Percentiles rank a stretch among this genome's conserved stretches.
These are phyloP conservation scores for Lumbricus terrestris DNA, from an alignment of 2,888 invertebrate species.

Conservation along the genomic window DNA sequence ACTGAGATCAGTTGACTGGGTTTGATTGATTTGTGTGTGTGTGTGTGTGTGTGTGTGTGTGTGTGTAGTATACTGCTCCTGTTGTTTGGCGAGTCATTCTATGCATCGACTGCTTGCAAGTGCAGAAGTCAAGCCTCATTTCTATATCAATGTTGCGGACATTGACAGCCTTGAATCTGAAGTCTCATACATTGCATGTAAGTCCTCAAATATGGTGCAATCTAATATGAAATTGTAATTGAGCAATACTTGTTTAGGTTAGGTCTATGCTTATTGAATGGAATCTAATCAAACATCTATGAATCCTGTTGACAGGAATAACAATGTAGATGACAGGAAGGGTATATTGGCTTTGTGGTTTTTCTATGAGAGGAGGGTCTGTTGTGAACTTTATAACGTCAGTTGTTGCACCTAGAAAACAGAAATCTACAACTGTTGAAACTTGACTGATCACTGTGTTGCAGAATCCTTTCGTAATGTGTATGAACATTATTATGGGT, in stretches of 20 bases:
- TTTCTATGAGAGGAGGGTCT: not conserved
- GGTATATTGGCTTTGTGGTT: not conserved
- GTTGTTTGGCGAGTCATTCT: constrained; percentile 56
- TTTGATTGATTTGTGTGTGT: not conserved
- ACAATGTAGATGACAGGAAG: not conserved
- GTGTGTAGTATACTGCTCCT: constrained; percentile 58
- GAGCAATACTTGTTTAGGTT: not conserved
- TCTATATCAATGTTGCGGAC: constrained; percentile 61
- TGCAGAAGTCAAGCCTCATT: constrained; percentile 52
- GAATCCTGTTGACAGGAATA: not conserved
- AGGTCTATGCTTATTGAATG: not conserved
- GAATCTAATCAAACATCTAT: not conserved
- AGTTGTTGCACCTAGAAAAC: not conserved
- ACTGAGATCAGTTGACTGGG: not conserved
- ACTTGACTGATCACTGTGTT: not conserved
- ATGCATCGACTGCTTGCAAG: constrained; percentile 46
- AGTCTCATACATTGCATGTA: constrained; percentile 59
- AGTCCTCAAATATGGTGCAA: constrained; percentile 38
- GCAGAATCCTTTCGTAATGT: not conserved
- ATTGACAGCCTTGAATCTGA: constrained; percentile 58
- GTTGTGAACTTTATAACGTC: not conserved
- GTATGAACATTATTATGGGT: not conserved
- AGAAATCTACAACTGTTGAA: not conserved
- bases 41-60: no score
- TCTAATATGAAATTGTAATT: not conserved